These are phyloP conservation scores for Pocillopora damicornis DNA, from an alignment of 64 coral and sea anemone genomes.

Conservation along the genomic window DNA sequence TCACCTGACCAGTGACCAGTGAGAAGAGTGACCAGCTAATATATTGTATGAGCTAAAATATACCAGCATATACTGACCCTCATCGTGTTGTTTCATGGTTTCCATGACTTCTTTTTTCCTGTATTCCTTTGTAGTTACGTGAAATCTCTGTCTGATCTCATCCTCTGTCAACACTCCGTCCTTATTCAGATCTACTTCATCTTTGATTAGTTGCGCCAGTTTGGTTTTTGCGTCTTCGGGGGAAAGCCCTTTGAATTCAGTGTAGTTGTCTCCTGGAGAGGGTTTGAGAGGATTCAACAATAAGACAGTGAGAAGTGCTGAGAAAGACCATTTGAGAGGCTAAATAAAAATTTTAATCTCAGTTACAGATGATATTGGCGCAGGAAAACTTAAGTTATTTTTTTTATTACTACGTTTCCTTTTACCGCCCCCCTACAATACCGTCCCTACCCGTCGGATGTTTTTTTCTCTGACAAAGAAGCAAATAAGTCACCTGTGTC, in stretches of 20 bases:
- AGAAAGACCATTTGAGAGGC: background rate
- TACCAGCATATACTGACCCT: slow-evolving; percentile 39
- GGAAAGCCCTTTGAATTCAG: slow-evolving; percentile 67
- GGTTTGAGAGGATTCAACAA: background rate
- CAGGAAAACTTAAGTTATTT: too few species aligned
- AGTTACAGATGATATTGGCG: too few species aligned
- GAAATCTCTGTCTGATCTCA: slow-evolving; percentile 63
- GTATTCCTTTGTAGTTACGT: slow-evolving; percentile 62
- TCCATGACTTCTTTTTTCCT: slow-evolving; percentile 68
- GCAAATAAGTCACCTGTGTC: background rate
- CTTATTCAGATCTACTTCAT: slow-evolving; percentile 77
- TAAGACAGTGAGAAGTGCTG: background rate
- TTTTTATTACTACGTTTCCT: background rate
- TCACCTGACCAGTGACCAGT: too few species aligned
- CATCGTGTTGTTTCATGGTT: slow-evolving; percentile 76
- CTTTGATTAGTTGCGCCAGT: slow-evolving; percentile 57
- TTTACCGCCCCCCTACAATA: background rate
- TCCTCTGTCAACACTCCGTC: slow-evolving; percentile 84
- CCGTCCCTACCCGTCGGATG: too few species aligned
- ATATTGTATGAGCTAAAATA: background rate
- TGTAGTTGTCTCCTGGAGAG: slow-evolving; percentile 66
- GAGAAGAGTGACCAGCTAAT: too few species aligned
- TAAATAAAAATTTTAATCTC: too few species aligned
- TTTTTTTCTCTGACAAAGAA: background rate
- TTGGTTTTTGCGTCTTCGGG: slow-evolving; percentile 67